phyloP scores from a whole-genome alignment of 2,888 invertebrate species.

The Heteromyza rotundicornis region DNA sequence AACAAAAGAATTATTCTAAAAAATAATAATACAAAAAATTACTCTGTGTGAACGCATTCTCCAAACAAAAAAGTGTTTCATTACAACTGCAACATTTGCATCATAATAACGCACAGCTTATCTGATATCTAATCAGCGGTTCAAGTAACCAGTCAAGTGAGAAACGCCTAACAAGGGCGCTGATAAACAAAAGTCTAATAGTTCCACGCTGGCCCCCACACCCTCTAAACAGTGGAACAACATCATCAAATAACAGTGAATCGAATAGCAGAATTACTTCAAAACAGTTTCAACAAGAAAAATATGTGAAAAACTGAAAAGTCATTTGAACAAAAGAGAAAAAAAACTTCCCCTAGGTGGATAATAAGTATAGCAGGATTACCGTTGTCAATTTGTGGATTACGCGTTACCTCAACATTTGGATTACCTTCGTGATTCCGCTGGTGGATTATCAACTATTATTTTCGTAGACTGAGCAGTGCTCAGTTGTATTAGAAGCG shows the following conservation, averaged over 20 bases:
- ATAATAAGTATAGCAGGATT: too few relatives aligned
- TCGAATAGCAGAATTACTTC: too few relatives aligned
- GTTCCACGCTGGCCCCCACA: too few relatives aligned
- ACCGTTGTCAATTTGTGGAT: conserved; percentile 33
- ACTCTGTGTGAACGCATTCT: conserved; percentile 11
- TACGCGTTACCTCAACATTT: conserved; percentile 36
- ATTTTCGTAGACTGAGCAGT: not conserved
- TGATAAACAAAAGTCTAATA: not conserved
- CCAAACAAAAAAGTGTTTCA: not conserved
- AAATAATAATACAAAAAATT: conserved; percentile 6
- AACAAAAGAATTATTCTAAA: conserved; percentile 6
- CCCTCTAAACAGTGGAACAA: too few relatives aligned
- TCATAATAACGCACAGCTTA: not conserved
- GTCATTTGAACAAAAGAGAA: too few relatives aligned
- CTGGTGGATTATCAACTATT: not conserved
- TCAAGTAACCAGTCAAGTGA: not conserved
- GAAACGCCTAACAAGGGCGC: not conserved
- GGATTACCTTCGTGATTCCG: not conserved
- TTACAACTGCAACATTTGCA: too few relatives aligned
- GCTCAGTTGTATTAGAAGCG: not conserved
- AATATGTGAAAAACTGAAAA: too few relatives aligned
- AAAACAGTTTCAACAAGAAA: too few relatives aligned
- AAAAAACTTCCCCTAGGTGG: too few relatives aligned
- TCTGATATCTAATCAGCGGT: conserved; percentile 4
- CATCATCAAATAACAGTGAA: too few relatives aligned